These are phyloP conservation scores for Numida meleagris DNA, from an alignment of 2,113 vertebrate genomes.

Conservation along the genomic window DNA sequence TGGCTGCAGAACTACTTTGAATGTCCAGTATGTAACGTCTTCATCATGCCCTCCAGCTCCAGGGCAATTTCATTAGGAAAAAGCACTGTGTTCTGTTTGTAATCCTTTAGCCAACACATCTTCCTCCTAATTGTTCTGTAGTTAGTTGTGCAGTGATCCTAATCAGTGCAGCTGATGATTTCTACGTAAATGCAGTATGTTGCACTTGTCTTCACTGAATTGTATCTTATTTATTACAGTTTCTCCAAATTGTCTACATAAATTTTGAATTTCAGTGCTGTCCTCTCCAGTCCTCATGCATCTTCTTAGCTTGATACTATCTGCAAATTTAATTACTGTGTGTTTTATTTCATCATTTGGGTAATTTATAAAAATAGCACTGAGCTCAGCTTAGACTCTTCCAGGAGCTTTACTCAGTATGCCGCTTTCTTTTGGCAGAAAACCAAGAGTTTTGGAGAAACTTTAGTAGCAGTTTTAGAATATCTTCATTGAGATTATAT, in stretches of 20 bases:
- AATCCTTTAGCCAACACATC: not conserved
- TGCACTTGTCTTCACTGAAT: not conserved
- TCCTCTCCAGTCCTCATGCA: not conserved
- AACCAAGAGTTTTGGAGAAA: not conserved
- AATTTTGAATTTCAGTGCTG: not conserved
- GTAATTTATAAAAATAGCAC: slow-evolving; percentile 6
- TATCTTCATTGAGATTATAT: not conserved
- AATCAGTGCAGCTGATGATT: not conserved
- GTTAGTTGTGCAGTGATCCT: not conserved
- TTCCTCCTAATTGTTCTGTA: not conserved
- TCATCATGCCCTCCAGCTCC: rapidly evolving
- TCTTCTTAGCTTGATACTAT: slow-evolving; percentile 10
- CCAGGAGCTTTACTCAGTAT: not conserved
- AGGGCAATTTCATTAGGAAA: not conserved
- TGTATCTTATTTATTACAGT: not conserved
- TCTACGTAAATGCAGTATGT: not conserved
- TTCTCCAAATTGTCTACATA: slow-evolving; percentile 15
- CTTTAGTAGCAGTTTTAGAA: not conserved
- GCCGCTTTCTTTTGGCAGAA: not conserved
- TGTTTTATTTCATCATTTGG: slow-evolving; percentile 9
- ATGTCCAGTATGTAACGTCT: not conserved
- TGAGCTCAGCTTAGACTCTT: slow-evolving; percentile 15
- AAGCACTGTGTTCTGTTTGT: not conserved
- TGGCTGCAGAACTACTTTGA: not conserved
- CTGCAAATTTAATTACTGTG: slow-evolving; percentile 24